Base-by-base conservation (phyloP, 2,888 invertebrate genomes). In the Hyposoter didymator region DNA sequence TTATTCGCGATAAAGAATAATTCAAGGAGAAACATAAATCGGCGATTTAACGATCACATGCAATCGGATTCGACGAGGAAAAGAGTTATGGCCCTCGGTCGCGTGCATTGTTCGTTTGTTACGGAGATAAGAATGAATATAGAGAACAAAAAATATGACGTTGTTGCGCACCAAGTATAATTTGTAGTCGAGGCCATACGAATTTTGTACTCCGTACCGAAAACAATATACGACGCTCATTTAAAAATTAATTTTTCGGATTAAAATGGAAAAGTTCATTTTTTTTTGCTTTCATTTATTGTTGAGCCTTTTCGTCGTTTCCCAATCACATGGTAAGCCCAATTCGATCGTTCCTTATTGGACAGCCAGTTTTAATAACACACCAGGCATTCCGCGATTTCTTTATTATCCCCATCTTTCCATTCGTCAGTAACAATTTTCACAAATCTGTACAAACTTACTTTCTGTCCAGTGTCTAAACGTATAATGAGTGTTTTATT, bases 121-220 rank as follows among this genome's bases (percentile, higher is more conserved):
- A 85, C 84, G 76, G 82, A 85, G 89, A 89, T 89, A 88, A 89
- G 88, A 62, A 52, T 52, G 64, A 55, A 66, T 22, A 76, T 52
- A 39, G 70, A 52, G 59, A 72, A 64, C 14, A 52, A 72, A 66
- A 59, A 59, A 59, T 28, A 59, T 14, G 39, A 45, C n/a, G 66
- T n/a, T 49, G 19, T 43, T 28, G 47, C 55, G 22, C 39, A 67
- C 35, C 12, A 28, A 43, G 28, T 43, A 74, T 70, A 62, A 22
- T 64, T 79, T 47, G 19, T 7, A 32, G 70, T 35, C 55, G 45
- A 32, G 52, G 52, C 55, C 67, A 52, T 43, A 43, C 55, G 39
- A 28, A 14, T 64, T 47, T 78, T 70, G 70, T 62, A 79, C 62
- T 49, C 22, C 12, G 43, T 62, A 62, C 35, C 47, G 35, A 59